phyloP scores from a whole-genome alignment of 1,140 invertebrate genomes.

The Drosophila nikananu region DNA sequence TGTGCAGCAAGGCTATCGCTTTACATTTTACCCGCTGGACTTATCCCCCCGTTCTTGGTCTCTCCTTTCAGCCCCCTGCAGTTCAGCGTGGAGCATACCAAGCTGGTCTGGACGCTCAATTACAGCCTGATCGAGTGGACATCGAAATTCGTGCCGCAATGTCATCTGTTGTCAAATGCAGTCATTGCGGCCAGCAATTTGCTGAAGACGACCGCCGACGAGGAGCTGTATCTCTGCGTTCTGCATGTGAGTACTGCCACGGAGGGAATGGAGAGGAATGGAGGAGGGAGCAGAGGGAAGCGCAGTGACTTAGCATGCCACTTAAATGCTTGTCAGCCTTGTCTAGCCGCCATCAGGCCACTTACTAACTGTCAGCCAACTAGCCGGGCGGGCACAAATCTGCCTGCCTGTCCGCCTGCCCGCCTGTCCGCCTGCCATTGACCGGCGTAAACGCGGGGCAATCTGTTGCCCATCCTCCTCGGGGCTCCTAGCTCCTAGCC shows the following conservation, averaged over 20 bases:
- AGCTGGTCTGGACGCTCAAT: slow-evolving; percentile 79
- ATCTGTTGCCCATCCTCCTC: slow-evolving; percentile 3
- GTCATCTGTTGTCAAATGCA: slow-evolving; percentile 79
- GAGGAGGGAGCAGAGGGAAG: neutral
- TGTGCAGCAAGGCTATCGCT: slow-evolving; percentile 9
- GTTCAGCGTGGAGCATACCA: slow-evolving; percentile 73
- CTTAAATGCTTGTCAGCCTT: slow-evolving; percentile 52
- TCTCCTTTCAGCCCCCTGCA: slow-evolving; percentile 62
- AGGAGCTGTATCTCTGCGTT: slow-evolving; percentile 81
- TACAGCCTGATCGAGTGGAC: slow-evolving; percentile 86
- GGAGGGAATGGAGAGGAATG: neutral
- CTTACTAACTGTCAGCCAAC: slow-evolving; percentile 51
- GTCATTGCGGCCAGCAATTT: slow-evolving; percentile 81
- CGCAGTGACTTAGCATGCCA: slow-evolving; percentile 41
- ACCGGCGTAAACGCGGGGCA: slow-evolving; percentile 18
- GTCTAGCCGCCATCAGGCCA: slow-evolving; percentile 49
- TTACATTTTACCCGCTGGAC: slow-evolving; percentile 2
- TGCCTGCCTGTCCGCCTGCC: slow-evolving; percentile 43
- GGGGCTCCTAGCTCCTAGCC: neutral
- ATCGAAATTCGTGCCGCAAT: slow-evolving; percentile 84
- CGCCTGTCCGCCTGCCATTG: slow-evolving; percentile 44
- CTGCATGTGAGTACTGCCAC: slow-evolving; percentile 77
- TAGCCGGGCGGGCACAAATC: slow-evolving; percentile 34
- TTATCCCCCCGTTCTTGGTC: slow-evolving; percentile 8
- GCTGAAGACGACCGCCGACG: slow-evolving; percentile 73